Evolutionary conservation across 2,888 invertebrate species (phyloP).

Genomic region (Pediacus dermestoides): DNA sequence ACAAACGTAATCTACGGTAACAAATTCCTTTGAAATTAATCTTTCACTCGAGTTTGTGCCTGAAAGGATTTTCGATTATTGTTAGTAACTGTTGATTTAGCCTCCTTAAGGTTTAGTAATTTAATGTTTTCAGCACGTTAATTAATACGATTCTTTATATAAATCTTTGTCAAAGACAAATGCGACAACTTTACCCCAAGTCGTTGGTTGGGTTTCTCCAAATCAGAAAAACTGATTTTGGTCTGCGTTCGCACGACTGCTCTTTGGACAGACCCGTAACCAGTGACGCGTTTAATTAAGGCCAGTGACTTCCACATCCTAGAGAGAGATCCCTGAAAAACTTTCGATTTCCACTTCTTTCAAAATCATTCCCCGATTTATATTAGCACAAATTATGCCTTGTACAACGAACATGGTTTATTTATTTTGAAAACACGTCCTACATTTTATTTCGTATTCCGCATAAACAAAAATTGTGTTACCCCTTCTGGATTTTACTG

Average conservation of each 20-base stretch:
- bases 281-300: constrained; percentile 39
- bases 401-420: no score
- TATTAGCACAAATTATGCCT: no score
- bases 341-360: constrained; percentile 12
- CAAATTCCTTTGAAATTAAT: no score
- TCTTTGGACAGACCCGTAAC: constrained; percentile 31
- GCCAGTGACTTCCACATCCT: constrained; percentile 19
- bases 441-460: no score
- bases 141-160: constrained; percentile 38
- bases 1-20: no score
- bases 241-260: constrained; percentile 40
- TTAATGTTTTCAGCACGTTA: constrained; percentile 28
- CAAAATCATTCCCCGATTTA: constrained; percentile 12
- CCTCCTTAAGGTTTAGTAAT: constrained; percentile 9
- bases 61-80: constrained; percentile 3
- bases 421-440: no score
- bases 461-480: no score
- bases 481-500: no score
- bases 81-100: constrained; percentile 1
- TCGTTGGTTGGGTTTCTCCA: constrained; percentile 29
- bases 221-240: constrained; percentile 43
- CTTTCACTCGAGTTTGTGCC: no score
- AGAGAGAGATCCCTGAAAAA: no score
- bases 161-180: constrained; percentile 43
- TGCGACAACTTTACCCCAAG: constrained; percentile 34